Conservation (phyloP, 2,113 vertebrate genomes). For the Numenius arquata region DNA sequence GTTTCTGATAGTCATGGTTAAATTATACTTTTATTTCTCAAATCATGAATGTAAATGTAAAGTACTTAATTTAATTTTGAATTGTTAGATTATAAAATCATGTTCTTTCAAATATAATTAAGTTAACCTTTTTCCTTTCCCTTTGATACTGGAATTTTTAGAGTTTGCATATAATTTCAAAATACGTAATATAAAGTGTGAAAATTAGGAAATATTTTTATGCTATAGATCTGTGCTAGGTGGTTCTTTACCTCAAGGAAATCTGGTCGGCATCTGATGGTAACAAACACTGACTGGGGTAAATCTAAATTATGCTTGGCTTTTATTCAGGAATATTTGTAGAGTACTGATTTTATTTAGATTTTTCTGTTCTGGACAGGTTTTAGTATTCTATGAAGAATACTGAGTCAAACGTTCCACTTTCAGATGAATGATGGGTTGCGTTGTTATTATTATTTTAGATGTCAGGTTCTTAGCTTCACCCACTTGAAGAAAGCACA, state of each 20-base stretch:
- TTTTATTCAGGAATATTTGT: not conserved
- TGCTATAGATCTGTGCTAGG: not conserved
- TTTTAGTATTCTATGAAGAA: not conserved
- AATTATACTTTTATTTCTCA: conserved; percentile 63
- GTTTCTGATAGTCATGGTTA: conserved; percentile 20
- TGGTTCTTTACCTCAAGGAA: not conserved
- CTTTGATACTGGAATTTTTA: conserved; percentile 42
- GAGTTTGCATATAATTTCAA: conserved; percentile 17
- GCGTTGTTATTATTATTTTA: not conserved
- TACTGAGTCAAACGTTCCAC: not conserved
- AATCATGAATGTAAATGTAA: conserved; percentile 62
- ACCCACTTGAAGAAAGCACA: not conserved
- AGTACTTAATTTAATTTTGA: conserved; percentile 39
- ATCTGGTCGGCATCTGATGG: not conserved
- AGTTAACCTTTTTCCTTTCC: conserved; percentile 66
- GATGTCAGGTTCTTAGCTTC: not conserved
- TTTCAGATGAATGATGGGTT: not conserved
- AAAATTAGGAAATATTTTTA: not conserved
- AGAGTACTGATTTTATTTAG: not conserved
- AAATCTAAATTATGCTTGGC: not conserved
- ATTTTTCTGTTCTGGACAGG: not conserved
- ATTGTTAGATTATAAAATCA: conserved; percentile 56
- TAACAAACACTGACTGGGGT: not conserved
- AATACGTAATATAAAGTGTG: not conserved
- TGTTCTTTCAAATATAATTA: conserved; percentile 67